Evolutionary conservation across 2,113 vertebrate species (phyloP).

Genomic region (Charina bottae): DNA sequence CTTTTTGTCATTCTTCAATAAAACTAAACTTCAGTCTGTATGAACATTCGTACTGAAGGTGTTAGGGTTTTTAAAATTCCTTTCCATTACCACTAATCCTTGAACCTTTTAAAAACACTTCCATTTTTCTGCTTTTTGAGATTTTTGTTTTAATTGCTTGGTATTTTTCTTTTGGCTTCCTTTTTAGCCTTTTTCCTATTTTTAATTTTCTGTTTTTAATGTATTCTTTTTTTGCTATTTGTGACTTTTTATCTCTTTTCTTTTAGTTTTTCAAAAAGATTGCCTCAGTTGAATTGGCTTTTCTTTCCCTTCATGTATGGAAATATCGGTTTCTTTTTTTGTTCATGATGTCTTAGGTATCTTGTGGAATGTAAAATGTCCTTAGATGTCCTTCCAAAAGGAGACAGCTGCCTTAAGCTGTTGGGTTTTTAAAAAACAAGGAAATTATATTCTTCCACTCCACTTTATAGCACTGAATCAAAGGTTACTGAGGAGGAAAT

Average conservation of each 20-base stretch:
- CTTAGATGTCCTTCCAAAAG: not conserved
- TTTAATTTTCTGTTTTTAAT: not conserved
- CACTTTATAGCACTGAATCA: not conserved
- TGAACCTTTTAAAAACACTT: not conserved
- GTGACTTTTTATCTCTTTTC: not conserved
- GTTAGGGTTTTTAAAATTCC: not conserved
- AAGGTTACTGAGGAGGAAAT: not conserved
- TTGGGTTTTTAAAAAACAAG: not conserved
- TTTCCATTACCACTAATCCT: not conserved
- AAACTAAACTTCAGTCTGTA: not conserved
- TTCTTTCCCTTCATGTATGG: not conserved
- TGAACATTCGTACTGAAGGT: not conserved
- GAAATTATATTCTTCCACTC: not conserved
- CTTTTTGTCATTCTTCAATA: not conserved
- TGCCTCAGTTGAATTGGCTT: not conserved
- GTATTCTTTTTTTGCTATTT: too few relatives aligned
- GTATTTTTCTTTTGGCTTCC: not conserved
- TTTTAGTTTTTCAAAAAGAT: not conserved
- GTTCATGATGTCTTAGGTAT: not conserved
- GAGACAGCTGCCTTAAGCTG: not conserved
- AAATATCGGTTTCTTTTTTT: not conserved
- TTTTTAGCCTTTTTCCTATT: not conserved
- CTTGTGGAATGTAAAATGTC: not conserved
- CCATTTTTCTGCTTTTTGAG: not conserved
- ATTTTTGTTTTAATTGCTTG: not conserved